These are phyloP conservation scores for Torymus texanus DNA, from an alignment of 2,888 invertebrate genomes.

Conservation along the genomic window DNA sequence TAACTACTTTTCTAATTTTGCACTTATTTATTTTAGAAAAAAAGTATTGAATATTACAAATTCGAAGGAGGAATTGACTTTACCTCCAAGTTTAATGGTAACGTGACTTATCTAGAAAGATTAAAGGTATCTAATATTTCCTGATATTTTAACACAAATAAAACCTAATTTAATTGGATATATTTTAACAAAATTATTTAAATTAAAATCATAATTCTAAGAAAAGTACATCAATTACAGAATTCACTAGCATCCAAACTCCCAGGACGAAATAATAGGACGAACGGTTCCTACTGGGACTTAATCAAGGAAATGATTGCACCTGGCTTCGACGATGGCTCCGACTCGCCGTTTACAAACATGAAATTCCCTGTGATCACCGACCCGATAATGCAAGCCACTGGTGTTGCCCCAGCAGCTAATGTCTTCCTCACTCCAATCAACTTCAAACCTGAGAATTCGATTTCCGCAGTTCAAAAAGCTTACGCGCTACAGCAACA, in stretches of 20 bases:
- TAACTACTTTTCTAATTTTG: slow-evolving; percentile 8
- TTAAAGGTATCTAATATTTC: slow-evolving; percentile 78
- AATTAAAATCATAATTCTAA: neutral
- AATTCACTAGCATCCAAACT: slow-evolving; percentile 88
- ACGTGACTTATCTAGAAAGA: slow-evolving; percentile 89
- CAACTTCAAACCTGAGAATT: slow-evolving; percentile 70
- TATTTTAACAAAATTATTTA: too few species aligned
- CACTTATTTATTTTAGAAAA: slow-evolving; percentile 76
- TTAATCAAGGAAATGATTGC: slow-evolving; percentile 86
- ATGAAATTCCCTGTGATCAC: slow-evolving; percentile 83
- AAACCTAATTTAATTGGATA: too few species aligned
- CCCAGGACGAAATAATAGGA: slow-evolving; percentile 85
- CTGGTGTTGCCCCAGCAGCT: slow-evolving; percentile 80
- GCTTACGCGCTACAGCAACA: slow-evolving; percentile 65
- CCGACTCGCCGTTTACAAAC: slow-evolving; percentile 79
- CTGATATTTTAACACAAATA: too few species aligned
- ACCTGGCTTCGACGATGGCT: slow-evolving; percentile 81
- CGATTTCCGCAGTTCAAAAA: slow-evolving; percentile 69
- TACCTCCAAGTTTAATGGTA: slow-evolving; percentile 81
- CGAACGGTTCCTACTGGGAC: slow-evolving; percentile 86
- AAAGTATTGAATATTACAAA: slow-evolving; percentile 89
- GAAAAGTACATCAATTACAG: slow-evolving; percentile 61
- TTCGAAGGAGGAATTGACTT: slow-evolving; percentile 83
- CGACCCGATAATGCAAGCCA: slow-evolving; percentile 85
- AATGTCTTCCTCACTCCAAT: slow-evolving; percentile 86